Evolutionary conservation across 2,888 invertebrate species (phyloP).

Genomic region (Torymus texanus): DNA sequence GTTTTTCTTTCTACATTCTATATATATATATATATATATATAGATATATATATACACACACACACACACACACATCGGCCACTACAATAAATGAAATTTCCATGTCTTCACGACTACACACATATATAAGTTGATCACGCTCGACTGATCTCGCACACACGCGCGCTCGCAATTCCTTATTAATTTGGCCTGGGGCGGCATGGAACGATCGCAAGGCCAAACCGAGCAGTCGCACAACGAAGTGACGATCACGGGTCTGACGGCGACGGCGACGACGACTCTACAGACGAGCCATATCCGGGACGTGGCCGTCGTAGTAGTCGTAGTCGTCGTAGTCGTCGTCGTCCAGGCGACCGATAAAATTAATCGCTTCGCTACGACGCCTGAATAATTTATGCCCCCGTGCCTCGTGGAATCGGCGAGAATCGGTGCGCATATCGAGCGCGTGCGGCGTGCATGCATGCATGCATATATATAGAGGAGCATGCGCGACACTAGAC

Average conservation of each 20-base stretch:
- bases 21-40: too few relatives aligned
- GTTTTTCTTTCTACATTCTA: neutral
- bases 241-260: neutral
- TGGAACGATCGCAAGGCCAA: too few relatives aligned
- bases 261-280: neutral
- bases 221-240: too few relatives aligned
- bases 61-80: too few relatives aligned
- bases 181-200: neutral
- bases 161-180: neutral
- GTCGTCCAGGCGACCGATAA: conserved; percentile 67
- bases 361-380: conserved; percentile 70
- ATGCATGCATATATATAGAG: too few relatives aligned
- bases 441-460: neutral
- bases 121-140: neutral
- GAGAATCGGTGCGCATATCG: conserved; percentile 32
- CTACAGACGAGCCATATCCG: conserved; percentile 34
- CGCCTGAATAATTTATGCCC: conserved; percentile 69
- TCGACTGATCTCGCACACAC: too few relatives aligned
- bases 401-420: conserved; percentile 37
- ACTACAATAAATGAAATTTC: neutral
- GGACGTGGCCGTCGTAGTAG: neutral
- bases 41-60: too few relatives aligned
- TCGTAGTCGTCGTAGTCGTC: neutral
- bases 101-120: neutral
- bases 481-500: too few relatives aligned